These are phyloP conservation scores for Conistra vaccinii DNA, from an alignment of 2,888 invertebrate genomes.

Conservation along the genomic window DNA sequence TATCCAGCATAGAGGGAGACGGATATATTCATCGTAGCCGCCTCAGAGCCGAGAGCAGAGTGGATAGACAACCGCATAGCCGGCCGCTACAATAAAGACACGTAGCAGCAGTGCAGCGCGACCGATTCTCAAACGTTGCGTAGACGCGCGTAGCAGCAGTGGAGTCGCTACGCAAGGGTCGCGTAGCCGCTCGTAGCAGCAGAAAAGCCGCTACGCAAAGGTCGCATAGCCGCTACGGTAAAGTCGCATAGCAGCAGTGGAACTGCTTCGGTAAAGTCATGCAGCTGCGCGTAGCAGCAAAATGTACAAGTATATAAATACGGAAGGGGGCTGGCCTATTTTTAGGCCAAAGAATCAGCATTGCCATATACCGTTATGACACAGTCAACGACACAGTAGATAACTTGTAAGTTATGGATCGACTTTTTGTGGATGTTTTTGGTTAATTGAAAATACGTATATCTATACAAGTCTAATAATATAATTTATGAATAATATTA, in stretches of 20 bases:
- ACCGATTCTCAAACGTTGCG: not conserved
- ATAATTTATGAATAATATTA: too few species aligned
- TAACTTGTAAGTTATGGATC: not conserved
- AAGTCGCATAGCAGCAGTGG: too few species aligned
- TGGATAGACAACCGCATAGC: not conserved
- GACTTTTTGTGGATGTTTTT: not conserved
- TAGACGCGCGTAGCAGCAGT: not conserved
- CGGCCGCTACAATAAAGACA: not conserved
- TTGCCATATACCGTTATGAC: too few species aligned
- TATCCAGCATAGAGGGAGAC: too few species aligned
- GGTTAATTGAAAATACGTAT: not conserved
- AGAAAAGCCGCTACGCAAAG: not conserved
- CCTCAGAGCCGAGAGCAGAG: not conserved
- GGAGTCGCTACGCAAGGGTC: not conserved
- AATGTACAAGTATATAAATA: not conserved
- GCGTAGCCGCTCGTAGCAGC: not conserved
- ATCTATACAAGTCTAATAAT: too few species aligned
- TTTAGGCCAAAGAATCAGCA: too few species aligned
- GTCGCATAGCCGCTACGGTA: not conserved
- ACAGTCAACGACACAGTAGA: too few species aligned
- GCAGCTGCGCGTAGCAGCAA: not conserved
- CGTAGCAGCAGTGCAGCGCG: not conserved
- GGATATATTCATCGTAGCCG: not conserved
- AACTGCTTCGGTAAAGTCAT: not conserved
- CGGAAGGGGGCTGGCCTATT: not conserved